Percentiles rank a stretch among this genome's conserved stretches.
Conservation (phyloP, 2,113 vertebrate species). For the Panthera tigris region DNA sequence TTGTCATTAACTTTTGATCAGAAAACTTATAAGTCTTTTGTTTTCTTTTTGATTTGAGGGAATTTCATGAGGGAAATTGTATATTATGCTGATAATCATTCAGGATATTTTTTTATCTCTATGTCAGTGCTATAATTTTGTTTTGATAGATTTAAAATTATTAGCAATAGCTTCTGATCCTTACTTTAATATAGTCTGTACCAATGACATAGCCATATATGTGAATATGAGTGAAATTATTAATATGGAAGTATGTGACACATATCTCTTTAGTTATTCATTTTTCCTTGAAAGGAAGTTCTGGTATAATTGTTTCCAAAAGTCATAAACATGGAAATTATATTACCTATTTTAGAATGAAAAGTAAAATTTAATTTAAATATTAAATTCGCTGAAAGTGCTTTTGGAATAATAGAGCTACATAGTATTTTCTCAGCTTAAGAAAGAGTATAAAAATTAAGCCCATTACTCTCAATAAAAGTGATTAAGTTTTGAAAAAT, state of each 20-base stretch:
- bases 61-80: background rate
- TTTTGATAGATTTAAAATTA: constrained; percentile 17
- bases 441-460: background rate
- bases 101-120: background rate
- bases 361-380: background rate
- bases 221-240: background rate
- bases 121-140: background rate
- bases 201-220: background rate
- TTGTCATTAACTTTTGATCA: background rate
- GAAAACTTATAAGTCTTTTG: background rate
- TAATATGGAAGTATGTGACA: background rate
- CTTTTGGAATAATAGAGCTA: background rate
- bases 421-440: background rate
- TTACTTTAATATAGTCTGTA: background rate
- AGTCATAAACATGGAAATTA: background rate
- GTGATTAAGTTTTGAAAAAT: constrained; percentile 5
- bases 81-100: background rate
- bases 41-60: background rate
- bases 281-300: background rate
- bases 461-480: background rate
- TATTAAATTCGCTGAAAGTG: background rate
- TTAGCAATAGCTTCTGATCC: background rate
- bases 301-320: background rate
- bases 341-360: background rate
- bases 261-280: background rate